phyloP scores from a whole-genome alignment of 2,797 vertebrate species.

The Fringilla coelebs region DNA sequence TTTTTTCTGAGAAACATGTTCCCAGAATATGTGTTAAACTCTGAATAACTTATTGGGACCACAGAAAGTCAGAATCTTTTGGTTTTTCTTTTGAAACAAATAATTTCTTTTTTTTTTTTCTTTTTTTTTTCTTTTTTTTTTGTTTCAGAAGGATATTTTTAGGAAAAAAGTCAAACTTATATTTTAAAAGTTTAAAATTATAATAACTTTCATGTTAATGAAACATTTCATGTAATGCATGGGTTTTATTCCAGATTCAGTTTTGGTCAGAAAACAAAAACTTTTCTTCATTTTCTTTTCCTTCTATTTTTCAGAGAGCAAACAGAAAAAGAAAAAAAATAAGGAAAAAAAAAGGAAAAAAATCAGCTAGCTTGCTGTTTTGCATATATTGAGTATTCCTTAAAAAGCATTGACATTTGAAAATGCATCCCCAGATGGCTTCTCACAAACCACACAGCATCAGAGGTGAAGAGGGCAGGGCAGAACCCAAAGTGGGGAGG shows the following conservation, averaged over 20 bases:
- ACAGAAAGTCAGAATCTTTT: background rate
- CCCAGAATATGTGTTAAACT: background rate
- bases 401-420: background rate
- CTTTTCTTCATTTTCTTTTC: background rate
- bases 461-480: background rate
- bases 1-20: conserved; percentile 1
- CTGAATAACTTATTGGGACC: background rate
- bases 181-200: background rate
- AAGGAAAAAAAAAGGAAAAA: background rate
- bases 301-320: background rate
- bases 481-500: background rate
- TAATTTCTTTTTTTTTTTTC: background rate
- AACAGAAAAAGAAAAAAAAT: background rate
- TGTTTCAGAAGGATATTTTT: background rate
- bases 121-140: background rate
- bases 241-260: background rate
- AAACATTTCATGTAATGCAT: background rate
- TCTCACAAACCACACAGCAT: background rate
- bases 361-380: background rate
- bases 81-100: background rate
- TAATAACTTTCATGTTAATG: background rate
- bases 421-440: background rate
- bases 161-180: background rate
- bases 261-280: background rate
- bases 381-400: background rate